Evolutionary conservation across 2,113 vertebrate genomes (phyloP).

Genomic region (Lophius piscatorius): DNA sequence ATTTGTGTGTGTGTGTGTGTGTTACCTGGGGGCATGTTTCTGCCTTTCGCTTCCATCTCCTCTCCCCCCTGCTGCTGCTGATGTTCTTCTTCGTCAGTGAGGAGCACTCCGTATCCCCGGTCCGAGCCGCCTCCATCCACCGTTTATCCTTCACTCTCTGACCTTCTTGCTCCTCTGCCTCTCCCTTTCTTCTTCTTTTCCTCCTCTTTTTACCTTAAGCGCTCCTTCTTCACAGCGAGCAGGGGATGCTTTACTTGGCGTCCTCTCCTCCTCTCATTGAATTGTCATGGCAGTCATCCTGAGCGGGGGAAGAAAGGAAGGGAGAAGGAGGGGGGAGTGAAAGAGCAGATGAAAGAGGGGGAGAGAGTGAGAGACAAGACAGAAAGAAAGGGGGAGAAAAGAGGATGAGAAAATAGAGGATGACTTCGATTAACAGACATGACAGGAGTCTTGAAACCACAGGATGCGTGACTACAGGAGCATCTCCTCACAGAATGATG

Average conservation of each 20-base stretch:
- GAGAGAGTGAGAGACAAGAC: slow-evolving; percentile 2
- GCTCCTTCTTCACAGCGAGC: slow-evolving; percentile 41
- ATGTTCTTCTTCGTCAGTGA: slow-evolving; percentile 67
- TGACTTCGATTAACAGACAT: slow-evolving; percentile 41
- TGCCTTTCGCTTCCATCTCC: slow-evolving; percentile 80
- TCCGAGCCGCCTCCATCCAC: slow-evolving; percentile 81
- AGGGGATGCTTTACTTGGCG: slow-evolving; percentile 56
- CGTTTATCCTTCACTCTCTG: slow-evolving; percentile 62
- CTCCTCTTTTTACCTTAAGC: slow-evolving; percentile 28
- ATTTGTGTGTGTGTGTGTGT: slow-evolving; percentile 22
- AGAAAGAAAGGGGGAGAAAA: slow-evolving; percentile 22
- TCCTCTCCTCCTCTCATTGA: slow-evolving; percentile 68
- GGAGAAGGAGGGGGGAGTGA: slow-evolving; percentile 7
- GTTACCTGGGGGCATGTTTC: slow-evolving; percentile 80
- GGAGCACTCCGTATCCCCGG: slow-evolving; percentile 69
- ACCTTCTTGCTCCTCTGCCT: slow-evolving; percentile 28
- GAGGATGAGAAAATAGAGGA: slow-evolving; percentile 21
- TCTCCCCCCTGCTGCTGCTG: slow-evolving; percentile 55
- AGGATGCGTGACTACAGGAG: slow-evolving; percentile 17
- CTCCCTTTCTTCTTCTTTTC: slow-evolving; percentile 26
- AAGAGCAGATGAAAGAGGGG: not conserved
- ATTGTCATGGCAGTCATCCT: slow-evolving; percentile 67
- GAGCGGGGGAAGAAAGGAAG: not conserved
- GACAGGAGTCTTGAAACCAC: slow-evolving; percentile 42
- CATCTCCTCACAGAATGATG: slow-evolving; percentile 8